Evolutionary conservation across 2,113 vertebrate genomes (phyloP).

Genomic region (Megatriorchis doriae): DNA sequence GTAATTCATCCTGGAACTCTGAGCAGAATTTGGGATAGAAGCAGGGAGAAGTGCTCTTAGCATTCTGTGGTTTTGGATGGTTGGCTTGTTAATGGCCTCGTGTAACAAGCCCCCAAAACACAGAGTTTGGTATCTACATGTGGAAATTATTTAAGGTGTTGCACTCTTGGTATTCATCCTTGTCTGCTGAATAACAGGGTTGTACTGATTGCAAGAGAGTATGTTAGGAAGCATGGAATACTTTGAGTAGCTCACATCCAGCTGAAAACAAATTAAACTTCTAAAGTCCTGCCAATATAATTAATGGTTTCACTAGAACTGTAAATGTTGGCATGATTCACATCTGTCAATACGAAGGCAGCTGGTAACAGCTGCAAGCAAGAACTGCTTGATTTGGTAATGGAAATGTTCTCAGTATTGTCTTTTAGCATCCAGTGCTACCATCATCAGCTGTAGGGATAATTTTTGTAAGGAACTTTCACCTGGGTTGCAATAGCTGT

Average conservation of each 20-base stretch:
- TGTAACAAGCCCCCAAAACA: not conserved
- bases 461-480: not conserved
- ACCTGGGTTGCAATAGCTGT: not conserved
- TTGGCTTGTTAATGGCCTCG: not conserved
- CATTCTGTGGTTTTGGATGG: not conserved
- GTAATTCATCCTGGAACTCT: not conserved
- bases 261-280: conserved; percentile 54
- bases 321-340: conserved; percentile 17
- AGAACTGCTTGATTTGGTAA: conserved; percentile 29
- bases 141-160: not conserved
- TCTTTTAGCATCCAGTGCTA: not conserved
- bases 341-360: conserved; percentile 45
- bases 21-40: not conserved
- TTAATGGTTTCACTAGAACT: conserved; percentile 31
- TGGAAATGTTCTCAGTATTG: not conserved
- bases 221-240: conserved; percentile 9
- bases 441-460: not conserved
- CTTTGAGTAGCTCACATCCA: not conserved
- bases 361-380: conserved; percentile 42
- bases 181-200: not conserved
- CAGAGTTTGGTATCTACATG: not conserved
- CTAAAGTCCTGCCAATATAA: conserved; percentile 31
- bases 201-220: not conserved
- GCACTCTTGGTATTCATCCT: not conserved
- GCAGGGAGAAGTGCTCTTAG: not conserved